Conservation (phyloP, 2,888 invertebrate genomes). For the Arctia plantaginis region DNA sequence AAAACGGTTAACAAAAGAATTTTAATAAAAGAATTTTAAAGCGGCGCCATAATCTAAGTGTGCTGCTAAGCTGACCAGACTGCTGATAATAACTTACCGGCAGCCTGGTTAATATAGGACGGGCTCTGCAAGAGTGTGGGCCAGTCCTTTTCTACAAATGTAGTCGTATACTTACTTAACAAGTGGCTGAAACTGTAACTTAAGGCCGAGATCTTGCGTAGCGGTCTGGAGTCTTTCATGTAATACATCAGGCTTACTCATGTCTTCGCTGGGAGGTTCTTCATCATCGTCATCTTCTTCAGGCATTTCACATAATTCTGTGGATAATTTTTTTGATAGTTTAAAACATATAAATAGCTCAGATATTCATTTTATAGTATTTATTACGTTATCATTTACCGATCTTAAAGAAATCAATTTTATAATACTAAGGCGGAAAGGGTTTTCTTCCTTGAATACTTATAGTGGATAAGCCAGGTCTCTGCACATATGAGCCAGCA, state of each 20-base stretch:
- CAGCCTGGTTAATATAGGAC: too few species aligned
- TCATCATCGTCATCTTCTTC: slow-evolving; percentile 88
- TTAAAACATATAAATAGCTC: background rate
- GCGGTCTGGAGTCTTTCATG: slow-evolving; percentile 86
- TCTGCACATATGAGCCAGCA: too few species aligned
- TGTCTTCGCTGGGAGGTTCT: slow-evolving; percentile 58
- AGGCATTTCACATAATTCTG: slow-evolving; percentile 91
- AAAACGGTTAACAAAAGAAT: too few species aligned
- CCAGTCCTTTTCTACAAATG: background rate
- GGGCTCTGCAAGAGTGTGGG: too few species aligned
- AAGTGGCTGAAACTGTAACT: slow-evolving; percentile 88
- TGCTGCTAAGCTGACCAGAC: too few species aligned
- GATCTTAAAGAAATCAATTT: background rate
- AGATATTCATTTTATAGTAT: background rate
- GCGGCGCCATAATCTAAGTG: too few species aligned
- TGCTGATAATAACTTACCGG: too few species aligned
- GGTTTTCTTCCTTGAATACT: too few species aligned
- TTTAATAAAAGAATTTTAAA: too few species aligned
- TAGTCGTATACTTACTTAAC: slow-evolving; percentile 76
- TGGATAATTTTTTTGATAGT: slow-evolving; percentile 46
- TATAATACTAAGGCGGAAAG: background rate
- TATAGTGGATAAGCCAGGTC: too few species aligned
- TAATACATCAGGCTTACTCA: slow-evolving; percentile 76
- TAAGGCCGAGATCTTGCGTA: slow-evolving; percentile 88
- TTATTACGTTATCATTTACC: background rate